phyloP scores from a whole-genome alignment of 2,797 vertebrate genomes.

The Enoplosus armatus region DNA sequence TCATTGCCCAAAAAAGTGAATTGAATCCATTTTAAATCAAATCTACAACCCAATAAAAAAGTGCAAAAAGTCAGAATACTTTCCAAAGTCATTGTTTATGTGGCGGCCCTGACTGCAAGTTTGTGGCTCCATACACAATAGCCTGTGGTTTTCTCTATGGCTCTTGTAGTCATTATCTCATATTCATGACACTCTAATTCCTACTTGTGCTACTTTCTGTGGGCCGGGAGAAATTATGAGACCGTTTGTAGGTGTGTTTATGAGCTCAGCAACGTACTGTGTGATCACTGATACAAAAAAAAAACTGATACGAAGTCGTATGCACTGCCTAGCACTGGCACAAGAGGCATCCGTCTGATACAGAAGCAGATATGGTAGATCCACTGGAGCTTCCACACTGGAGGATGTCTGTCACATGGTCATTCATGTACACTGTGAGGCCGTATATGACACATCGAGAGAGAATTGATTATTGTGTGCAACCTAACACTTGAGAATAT shows the following conservation, averaged over 20 bases:
- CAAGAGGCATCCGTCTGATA: neutral
- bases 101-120: neutral
- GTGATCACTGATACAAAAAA: neutral
- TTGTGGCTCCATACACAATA: neutral
- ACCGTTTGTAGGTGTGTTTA: neutral
- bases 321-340: neutral
- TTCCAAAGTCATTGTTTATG: neutral
- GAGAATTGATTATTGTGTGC: slow-evolving; percentile 15
- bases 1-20: neutral
- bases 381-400: neutral
- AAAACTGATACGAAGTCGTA: neutral
- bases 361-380: neutral
- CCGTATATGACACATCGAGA: neutral
- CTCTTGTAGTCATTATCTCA: slow-evolving; percentile 3
- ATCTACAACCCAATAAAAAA: neutral
- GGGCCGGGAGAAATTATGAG: neutral
- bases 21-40: neutral
- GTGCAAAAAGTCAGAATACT: neutral
- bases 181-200: neutral
- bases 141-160: neutral
- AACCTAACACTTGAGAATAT: slow-evolving; percentile 34
- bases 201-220: neutral
- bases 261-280: neutral
- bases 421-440: neutral
- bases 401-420: slow-evolving; percentile 4